Evolutionary conservation across 2,113 vertebrate genomes (phyloP), one percentile per base, ranked within the genome.

Genomic region (Microtus pennsylvanicus): DNA sequence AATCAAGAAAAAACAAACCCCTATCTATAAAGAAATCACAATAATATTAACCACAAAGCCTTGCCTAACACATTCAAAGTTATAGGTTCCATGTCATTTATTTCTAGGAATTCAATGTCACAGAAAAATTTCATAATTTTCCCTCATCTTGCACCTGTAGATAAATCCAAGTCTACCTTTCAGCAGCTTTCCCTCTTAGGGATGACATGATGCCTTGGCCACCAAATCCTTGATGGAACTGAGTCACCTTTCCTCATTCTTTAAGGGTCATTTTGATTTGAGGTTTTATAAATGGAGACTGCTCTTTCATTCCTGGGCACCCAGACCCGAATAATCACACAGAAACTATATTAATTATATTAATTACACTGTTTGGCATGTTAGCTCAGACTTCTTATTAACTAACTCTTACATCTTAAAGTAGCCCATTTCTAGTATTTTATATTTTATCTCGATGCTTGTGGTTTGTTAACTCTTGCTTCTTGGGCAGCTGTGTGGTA

Each of bases 401-500:
- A 58, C 17, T 58, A 58, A 58, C 17, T 1, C 55, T 58, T 6
- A 58, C 55, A 58, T 58, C 55, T 58, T 58, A 58, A 58, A 58
- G 19, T 17, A 55, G 4, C 55, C 55, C 55, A 55, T 55, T 55
- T 55, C 55, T 55, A 17, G 0, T 55, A 55, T 58, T 58, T 58
- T 58, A 58, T 58, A 58, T 58, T 58, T 19, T 58, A 58, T 5
- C 55, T 58, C 0, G 0, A 58, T 1, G 55, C 55, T 58, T 3
- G 17, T 58, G 55, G 55, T 19, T 58, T 21, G 55, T 55, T 55
- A 55, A 0, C 0, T 17, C 16, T 55, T 55, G 16, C 16, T 55
- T 17, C 55, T 55, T 55, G 55, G 17, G 55, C 55, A 1, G 17
- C 55, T 58, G 17, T 0, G 5, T 0, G 55, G 17, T 6, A 21